These are phyloP conservation scores for Drosophila buzzatii DNA, from an alignment of 2,888 invertebrate genomes.

Conservation along the genomic window DNA sequence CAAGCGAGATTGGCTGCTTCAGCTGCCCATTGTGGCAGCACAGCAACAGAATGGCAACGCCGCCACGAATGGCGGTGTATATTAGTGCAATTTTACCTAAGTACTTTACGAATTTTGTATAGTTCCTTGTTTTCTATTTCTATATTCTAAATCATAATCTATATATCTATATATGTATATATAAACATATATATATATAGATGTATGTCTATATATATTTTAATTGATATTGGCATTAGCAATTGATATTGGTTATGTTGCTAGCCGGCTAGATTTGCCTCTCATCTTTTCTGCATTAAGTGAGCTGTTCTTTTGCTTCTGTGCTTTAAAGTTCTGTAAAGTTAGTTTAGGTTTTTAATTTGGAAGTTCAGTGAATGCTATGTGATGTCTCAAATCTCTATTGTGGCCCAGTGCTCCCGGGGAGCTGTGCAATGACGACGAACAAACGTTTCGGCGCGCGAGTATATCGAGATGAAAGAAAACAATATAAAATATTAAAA, in stretches of 20 bases:
- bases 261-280: constrained; percentile 28
- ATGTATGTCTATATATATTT: constrained; percentile 20
- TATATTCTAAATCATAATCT: constrained; percentile 55
- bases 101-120: constrained; percentile 78
- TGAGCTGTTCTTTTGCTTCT: constrained; percentile 56
- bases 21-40: constrained; percentile 49
- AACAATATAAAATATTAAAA: constrained; percentile 27
- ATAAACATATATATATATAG: constrained; percentile 4
- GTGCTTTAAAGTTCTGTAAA: constrained; percentile 64
- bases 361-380: constrained; percentile 68
- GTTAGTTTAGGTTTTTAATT: constrained; percentile 64
- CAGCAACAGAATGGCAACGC: constrained; percentile 51
- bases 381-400: constrained; percentile 79
- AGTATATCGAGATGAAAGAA: constrained; percentile 54
- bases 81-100: constrained; percentile 75
- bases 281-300: constrained; percentile 36
- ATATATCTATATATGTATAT: constrained; percentile 22
- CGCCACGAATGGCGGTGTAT: constrained; percentile 51
- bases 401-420: constrained; percentile 74
- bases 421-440: constrained; percentile 48
- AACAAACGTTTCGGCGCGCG: constrained; percentile 39
- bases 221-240: constrained; percentile 41
- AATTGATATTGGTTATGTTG: constrained; percentile 37
- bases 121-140: constrained; percentile 77
- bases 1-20: constrained; percentile 77